A percentile compares a stretch with the other conserved stretches of the same genome.
Conservation (phyloP, 2,113 vertebrate genomes). For the Ailuropoda melanoleuca region DNA sequence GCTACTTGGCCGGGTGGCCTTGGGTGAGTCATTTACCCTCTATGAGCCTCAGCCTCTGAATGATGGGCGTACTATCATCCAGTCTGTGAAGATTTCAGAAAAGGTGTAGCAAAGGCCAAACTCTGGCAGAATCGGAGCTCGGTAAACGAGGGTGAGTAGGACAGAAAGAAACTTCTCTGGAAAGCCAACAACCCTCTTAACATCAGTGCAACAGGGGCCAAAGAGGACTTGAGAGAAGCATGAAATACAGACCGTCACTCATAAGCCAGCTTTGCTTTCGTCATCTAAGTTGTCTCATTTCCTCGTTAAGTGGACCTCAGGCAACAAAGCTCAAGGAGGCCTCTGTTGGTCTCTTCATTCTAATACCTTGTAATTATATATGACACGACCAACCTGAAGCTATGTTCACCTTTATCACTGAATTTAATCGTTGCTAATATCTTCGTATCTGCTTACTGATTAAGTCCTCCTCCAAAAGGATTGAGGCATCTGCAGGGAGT, state of each 20-base stretch:
- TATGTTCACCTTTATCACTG: not conserved
- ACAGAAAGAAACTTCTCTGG: not conserved
- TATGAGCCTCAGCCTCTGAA: not conserved
- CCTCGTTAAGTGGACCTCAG: not conserved
- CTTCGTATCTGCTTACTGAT: not conserved
- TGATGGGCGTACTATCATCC: accelerated
- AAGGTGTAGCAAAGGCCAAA: not conserved
- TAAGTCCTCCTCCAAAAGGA: not conserved
- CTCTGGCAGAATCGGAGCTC: not conserved
- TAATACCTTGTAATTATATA: not conserved
- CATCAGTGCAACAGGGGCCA: no score
- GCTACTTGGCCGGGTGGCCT: no score
- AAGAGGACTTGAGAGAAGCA: not conserved
- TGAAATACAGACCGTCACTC: not conserved
- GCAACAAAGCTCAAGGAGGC: not conserved
- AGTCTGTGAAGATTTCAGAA: not conserved
- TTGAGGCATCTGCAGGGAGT: no score
- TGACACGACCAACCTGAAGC: not conserved
- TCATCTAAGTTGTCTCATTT: not conserved
- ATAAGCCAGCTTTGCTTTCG: no score
- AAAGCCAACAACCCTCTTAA: not conserved
- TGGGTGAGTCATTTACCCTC: not conserved
- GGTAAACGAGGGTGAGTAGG: not conserved
- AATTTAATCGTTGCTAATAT: not conserved
- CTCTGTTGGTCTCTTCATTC: not conserved